Conservation (phyloP, 2,888 invertebrate species). For the Scaptomyza tumidula region DNA sequence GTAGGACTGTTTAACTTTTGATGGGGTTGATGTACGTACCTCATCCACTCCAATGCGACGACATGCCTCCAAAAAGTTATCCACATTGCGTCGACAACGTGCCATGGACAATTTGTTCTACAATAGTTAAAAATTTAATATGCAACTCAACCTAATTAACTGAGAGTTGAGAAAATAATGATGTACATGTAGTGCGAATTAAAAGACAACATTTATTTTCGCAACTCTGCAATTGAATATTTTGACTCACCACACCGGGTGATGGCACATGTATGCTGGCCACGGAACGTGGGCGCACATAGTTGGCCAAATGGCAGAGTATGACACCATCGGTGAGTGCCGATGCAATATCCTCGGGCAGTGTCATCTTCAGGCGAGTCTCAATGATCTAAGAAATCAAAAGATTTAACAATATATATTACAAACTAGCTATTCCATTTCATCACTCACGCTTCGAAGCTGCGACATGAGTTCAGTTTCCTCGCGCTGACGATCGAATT, state of each 20-base stretch:
- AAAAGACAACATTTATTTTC: not conserved
- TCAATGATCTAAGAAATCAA: conserved; percentile 90
- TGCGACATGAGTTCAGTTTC: conserved; percentile 94
- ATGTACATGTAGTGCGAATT: not conserved
- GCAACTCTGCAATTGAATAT: too few relatives aligned
- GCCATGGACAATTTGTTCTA: conserved; percentile 98
- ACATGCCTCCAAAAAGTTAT: conserved; percentile 97
- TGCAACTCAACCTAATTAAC: not conserved
- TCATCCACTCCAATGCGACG: conserved; percentile 96
- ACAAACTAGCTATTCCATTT: not conserved
- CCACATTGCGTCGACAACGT: conserved; percentile 96
- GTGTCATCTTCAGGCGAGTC: conserved; percentile 93
- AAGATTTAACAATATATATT: not conserved
- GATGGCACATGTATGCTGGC: conserved; percentile 98
- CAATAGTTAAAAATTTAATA: not conserved
- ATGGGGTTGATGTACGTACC: conserved; percentile 87
- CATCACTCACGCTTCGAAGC: conserved; percentile 89
- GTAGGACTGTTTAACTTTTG: conserved; percentile 12
- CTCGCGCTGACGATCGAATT: conserved; percentile 95
- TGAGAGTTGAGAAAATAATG: not conserved
- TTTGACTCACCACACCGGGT: conserved; percentile 91
- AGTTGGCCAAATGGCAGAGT: conserved; percentile 96
- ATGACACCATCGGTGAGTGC: conserved; percentile 96
- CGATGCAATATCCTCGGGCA: conserved; percentile 93
- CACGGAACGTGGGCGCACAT: conserved; percentile 95